Conservation (phyloP, 2,888 invertebrate species). For the Monoplex corrugatus region DNA sequence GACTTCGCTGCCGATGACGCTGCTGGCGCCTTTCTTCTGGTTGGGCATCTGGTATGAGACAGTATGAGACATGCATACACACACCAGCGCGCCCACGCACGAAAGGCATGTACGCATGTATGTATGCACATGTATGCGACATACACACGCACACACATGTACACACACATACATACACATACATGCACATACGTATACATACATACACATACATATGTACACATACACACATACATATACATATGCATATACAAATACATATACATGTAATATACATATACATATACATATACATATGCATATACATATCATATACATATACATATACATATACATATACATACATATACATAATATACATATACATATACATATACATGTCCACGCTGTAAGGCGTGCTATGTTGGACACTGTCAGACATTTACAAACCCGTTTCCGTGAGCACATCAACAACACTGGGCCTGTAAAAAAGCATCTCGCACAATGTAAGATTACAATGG, state of each 20-base stretch:
- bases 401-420: no score
- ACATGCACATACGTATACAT: background rate
- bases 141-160: background rate
- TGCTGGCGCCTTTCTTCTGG: conserved; percentile 11
- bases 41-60: background rate
- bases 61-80: no score
- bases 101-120: no score
- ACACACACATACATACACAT: background rate
- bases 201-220: no score
- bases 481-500: no score
- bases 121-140: no score
- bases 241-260: background rate
- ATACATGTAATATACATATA: background rate
- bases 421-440: no score
- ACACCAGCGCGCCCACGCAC: no score
- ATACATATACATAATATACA: background rate
- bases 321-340: background rate
- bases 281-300: background rate
- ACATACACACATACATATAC: background rate
- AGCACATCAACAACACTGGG: no score
- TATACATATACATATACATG: no score
- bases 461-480: no score
- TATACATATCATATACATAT: conserved; percentile 33
- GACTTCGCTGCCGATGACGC: conserved; percentile 21
- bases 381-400: no score